Evolutionary conservation across 2,888 invertebrate genomes (phyloP), one percentile per base, ranked within the genome.

Genomic region (Cyrtodaria siliqua): DNA sequence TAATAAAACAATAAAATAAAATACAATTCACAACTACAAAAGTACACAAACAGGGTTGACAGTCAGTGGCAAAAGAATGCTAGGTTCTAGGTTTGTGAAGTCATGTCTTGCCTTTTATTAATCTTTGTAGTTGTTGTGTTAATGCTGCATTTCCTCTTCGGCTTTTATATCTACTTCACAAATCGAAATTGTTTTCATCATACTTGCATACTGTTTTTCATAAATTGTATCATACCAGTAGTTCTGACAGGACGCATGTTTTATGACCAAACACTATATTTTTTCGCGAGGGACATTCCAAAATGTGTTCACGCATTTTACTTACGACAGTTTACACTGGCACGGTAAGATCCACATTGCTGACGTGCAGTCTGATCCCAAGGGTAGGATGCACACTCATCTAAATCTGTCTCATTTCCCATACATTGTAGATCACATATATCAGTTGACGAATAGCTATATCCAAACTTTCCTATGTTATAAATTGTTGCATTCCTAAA

Each of bases 401-500:
- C 44, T 6, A 20, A 18, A 20, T 44, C 20, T 18, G 16, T 44
- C 20, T 44, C 44, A 6, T 16, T 44, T 44, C 44, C 44, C 16
- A 6, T 9, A 44, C 44, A 44, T 3, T 16, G 16, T 16, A 44
- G n/a, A 20, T 44, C 44, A 44, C 3, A 20, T 18, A 44, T 44
- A 44, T 20, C 9, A 44, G 4, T 44, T 44, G 16, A 9, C 3
- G 16, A 16, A n/a, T n/a, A n/a, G 44, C 6, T 18, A 44, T 44
- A 44, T 6, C 44, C 44, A 44, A 33, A 33, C 33, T 4, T 33
- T 33, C 33, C 33, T 12, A 6, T 16, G 6, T 20, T 44, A 16
- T 44, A 44, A 18, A 44, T 44, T 9, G 44, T 44, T 44, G 44
- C 44, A 20, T 44, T 44, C 9, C 44, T 44, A 44, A 20, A 44